phyloP scores from a whole-genome alignment of 2,888 invertebrate genomes.

The Endomychus coccineus region DNA sequence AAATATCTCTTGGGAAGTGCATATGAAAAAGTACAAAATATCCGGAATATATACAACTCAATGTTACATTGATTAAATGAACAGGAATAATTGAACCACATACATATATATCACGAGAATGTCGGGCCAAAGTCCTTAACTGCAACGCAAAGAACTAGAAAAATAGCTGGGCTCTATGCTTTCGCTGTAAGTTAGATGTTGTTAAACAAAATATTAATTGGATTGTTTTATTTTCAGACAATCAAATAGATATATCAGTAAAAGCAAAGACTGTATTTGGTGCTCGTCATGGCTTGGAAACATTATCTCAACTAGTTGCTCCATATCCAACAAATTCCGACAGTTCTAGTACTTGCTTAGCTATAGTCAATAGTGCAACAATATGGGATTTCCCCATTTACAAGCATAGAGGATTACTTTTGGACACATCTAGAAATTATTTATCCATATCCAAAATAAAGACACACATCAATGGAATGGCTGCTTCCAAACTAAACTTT shows the following conservation, averaged over 20 bases:
- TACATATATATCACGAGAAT: too few relatives aligned
- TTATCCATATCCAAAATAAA: conserved; percentile 62
- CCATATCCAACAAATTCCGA: conserved; percentile 27
- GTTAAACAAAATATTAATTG: neutral
- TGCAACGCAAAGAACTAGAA: too few relatives aligned
- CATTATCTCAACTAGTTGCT: conserved; percentile 61
- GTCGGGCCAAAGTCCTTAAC: too few relatives aligned
- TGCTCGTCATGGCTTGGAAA: conserved; percentile 68
- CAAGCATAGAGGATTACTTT: conserved; percentile 74
- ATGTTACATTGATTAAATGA: too few relatives aligned
- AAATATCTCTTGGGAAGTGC: too few relatives aligned
- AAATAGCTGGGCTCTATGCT: too few relatives aligned
- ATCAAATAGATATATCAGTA: conserved; percentile 49
- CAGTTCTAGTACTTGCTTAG: conserved; percentile 43
- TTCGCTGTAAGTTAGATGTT: too few relatives aligned
- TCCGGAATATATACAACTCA: too few relatives aligned
- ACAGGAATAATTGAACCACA: too few relatives aligned
- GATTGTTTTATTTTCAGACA: neutral
- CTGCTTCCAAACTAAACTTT: conserved; percentile 81
- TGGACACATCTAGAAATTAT: conserved; percentile 87
- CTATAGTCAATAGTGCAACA: conserved; percentile 54
- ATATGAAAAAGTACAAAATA: too few relatives aligned
- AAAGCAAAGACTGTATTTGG: conserved; percentile 60
- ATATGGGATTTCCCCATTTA: conserved; percentile 75
- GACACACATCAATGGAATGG: conserved; percentile 76